Evolutionary conservation across 1,140 invertebrate species (phyloP), one percentile per base, ranked within the genome.

Genomic region (Homarus americanus): DNA sequence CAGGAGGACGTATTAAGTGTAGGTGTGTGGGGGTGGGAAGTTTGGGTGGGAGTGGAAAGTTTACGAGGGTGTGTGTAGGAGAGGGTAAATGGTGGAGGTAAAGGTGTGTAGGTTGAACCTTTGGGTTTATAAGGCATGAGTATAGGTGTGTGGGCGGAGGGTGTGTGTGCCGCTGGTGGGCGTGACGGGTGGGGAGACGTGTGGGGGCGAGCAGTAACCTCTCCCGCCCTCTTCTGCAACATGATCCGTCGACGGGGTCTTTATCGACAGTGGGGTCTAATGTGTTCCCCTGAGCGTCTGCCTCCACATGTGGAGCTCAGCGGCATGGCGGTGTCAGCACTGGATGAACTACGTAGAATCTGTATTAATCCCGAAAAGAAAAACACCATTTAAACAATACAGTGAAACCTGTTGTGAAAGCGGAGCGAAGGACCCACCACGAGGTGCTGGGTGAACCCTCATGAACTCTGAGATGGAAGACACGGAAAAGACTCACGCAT

Each of bases 161-260:
- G 40, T 9, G 28, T 32, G 34, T 1, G 53, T 0, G 53, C 36
- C 34, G 58, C 53, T 28, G 41, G 44, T 28, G 38, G 36, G 40
- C 32, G 66, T n/a, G 69, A 84, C 63, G n/a, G 36, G 58, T 40
- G 38, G 40, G 66, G 34, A 34, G 83, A 73, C 83, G 34, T 34
- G 83, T 66, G 40, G 83, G 4, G 24, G 66, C 66, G 32, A 24
- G 40, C 69, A 32, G 10, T 36, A 7, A 24, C 83, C 82, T 72
- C 82, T 28, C 40, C 40, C 63, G 9, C 0, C 66, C 63, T 69
- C 82, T 9, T 9, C 83, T 85, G 66, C 49, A 75, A 85, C 9
- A 1, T 9, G 69, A 84, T 28, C 12, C 83, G 40, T 34, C 66
- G 41, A 44, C n/a, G 66, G 34, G 83, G 41, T 75, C 66, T 49